phyloP scores from a whole-genome alignment of 2,797 vertebrate genomes.

The Liasis olivaceus region DNA sequence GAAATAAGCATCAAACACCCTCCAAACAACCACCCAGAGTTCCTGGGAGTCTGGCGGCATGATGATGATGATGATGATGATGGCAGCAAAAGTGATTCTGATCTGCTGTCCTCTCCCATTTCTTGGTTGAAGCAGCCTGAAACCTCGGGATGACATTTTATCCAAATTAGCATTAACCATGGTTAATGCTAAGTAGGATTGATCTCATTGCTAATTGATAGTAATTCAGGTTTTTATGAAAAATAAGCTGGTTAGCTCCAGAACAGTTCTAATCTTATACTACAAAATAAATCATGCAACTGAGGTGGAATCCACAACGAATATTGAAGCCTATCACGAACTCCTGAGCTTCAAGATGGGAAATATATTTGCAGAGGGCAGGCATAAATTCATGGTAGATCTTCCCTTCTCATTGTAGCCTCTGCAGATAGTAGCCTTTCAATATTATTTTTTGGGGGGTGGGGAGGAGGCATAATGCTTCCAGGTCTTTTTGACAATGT shows the following conservation, averaged over 20 bases:
- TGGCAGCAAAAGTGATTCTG: neutral
- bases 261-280: neutral
- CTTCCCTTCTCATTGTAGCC: neutral
- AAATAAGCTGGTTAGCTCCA: neutral
- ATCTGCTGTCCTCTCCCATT: neutral
- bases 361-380: neutral
- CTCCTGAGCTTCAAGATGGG: neutral
- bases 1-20: neutral
- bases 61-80: neutral
- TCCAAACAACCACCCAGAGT: neutral
- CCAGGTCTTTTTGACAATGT: constrained; percentile 2
- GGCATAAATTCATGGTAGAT: neutral
- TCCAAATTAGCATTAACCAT: neutral
- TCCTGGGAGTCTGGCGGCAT: neutral
- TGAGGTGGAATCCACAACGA: neutral
- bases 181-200: neutral
- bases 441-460: neutral
- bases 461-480: neutral
- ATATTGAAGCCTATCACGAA: neutral
- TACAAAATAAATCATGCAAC: neutral
- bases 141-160: neutral
- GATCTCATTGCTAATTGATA: neutral
- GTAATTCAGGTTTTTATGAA: neutral
- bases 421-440: neutral
- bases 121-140: neutral